These are phyloP conservation scores for Elaeidobius kamerunicus DNA, from an alignment of 2,888 invertebrate species.

Conservation along the genomic window DNA sequence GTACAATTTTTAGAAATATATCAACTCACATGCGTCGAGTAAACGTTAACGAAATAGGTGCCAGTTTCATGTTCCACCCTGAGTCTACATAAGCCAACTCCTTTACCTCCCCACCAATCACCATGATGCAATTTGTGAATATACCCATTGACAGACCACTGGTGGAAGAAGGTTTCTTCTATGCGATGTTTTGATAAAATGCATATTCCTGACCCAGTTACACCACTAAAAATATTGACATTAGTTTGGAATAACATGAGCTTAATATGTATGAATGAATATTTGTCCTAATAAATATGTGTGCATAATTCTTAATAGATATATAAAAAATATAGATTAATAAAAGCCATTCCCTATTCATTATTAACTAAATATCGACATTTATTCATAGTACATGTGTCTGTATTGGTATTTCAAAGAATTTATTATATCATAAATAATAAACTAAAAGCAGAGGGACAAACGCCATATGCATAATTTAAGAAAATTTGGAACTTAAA, in stretches of 20 bases:
- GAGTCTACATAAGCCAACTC: slow-evolving; percentile 79
- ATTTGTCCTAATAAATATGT: not conserved
- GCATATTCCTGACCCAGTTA: slow-evolving; percentile 86
- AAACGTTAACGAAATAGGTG: slow-evolving; percentile 75
- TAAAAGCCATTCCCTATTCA: too few relatives aligned
- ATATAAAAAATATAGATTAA: not conserved
- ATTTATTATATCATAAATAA: too few relatives aligned
- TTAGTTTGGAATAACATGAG: not conserved
- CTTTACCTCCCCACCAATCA: slow-evolving; percentile 99
- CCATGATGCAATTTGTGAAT: slow-evolving; percentile 94
- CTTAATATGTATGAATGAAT: not conserved
- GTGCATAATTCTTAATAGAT: not conserved
- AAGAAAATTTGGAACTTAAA: too few relatives aligned
- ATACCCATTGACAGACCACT: slow-evolving; percentile 97
- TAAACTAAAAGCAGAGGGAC: too few relatives aligned
- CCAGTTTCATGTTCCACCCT: slow-evolving; percentile 63
- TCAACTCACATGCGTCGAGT: slow-evolving; percentile 85
- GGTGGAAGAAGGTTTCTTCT: slow-evolving; percentile 83
- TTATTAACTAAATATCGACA: too few relatives aligned
- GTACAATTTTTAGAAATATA: not conserved
- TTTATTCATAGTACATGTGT: too few relatives aligned
- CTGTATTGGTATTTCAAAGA: too few relatives aligned
- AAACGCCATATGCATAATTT: too few relatives aligned
- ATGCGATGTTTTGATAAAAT: slow-evolving; percentile 82
- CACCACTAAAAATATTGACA: slow-evolving; percentile 64